These are phyloP conservation scores for Thereva unica DNA, from an alignment of 2,888 invertebrate genomes.

Conservation along the genomic window DNA sequence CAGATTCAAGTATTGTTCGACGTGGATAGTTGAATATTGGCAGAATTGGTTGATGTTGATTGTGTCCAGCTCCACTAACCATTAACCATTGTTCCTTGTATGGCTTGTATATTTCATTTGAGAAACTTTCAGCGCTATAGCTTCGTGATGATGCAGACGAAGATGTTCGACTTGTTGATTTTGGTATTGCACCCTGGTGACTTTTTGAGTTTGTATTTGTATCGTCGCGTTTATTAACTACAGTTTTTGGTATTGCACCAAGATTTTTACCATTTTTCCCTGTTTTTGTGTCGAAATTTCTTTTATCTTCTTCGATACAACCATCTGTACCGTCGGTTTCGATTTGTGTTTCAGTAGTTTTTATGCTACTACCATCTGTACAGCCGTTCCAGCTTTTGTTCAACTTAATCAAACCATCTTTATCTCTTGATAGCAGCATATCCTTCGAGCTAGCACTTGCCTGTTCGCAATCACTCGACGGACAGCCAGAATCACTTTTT, in stretches of 20 bases:
- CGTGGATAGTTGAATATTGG: constrained; percentile 44
- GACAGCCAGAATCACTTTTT: constrained; percentile 60
- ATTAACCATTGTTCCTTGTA: constrained; percentile 55
- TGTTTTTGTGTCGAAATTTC: neutral
- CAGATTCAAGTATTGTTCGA: constrained; percentile 46
- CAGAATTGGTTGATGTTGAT: neutral
- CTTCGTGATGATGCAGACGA: constrained; percentile 65
- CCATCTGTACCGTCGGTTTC: neutral
- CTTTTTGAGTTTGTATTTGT: constrained; percentile 61
- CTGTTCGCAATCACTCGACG: constrained; percentile 62
- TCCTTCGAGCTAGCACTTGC: constrained; percentile 74
- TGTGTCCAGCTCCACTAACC: constrained; percentile 50
- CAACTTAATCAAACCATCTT: constrained; percentile 45
- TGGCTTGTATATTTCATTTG: constrained; percentile 54
- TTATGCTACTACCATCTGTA: constrained; percentile 36
- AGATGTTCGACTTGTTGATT: constrained; percentile 64
- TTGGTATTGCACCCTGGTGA: constrained; percentile 71
- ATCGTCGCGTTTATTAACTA: constrained; percentile 53
- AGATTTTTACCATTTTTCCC: constrained; percentile 40
- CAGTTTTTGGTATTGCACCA: constrained; percentile 53
- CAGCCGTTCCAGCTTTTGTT: constrained; percentile 19
- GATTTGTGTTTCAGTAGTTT: constrained; percentile 36
- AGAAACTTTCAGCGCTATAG: constrained; percentile 62
- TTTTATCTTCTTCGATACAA: constrained; percentile 11
- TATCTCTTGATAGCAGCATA: constrained; percentile 61